Percentiles rank a stretch among this genome's conserved stretches.
phyloP scores from a whole-genome alignment of 2,888 invertebrate genomes.

The Tolmerus cingulatus region DNA sequence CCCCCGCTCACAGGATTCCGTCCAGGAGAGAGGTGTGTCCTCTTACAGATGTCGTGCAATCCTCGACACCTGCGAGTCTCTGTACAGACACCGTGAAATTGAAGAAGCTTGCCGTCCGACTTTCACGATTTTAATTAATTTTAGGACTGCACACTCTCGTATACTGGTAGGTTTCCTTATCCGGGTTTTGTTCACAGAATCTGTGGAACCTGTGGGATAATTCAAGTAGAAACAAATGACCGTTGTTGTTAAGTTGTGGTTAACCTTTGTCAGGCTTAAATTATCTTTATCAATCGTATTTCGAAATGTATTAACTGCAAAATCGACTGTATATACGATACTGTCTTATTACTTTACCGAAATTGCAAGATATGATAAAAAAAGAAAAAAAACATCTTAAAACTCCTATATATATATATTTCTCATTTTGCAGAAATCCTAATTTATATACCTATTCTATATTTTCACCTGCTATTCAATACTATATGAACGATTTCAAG shows the following conservation, averaged over 20 bases:
- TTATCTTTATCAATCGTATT: not conserved
- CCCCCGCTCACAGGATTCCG: not conserved
- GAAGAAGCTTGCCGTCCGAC: not conserved
- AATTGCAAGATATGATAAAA: too few relatives aligned
- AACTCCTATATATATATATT: too few relatives aligned
- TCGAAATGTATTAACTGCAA: not conserved
- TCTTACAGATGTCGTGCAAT: not conserved
- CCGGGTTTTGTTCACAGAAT: not conserved
- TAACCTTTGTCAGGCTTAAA: not conserved
- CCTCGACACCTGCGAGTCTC: not conserved
- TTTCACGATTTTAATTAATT: not conserved
- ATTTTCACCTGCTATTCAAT: too few relatives aligned
- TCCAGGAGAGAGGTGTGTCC: not conserved
- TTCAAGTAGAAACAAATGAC: not conserved
- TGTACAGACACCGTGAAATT: not conserved
- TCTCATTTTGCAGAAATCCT: too few relatives aligned
- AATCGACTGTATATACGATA: too few relatives aligned
- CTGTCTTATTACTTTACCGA: too few relatives aligned
- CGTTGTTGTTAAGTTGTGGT: not conserved
- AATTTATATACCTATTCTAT: too few relatives aligned
- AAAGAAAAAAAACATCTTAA: too few relatives aligned
- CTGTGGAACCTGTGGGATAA: not conserved
- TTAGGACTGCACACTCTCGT: not conserved
- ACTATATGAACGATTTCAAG: too few relatives aligned
- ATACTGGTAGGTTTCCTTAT: not conserved